Percentiles rank a stretch among this genome's conserved stretches.
Conservation (phyloP, 2,888 invertebrate species). For the Diarsia dahlii region DNA sequence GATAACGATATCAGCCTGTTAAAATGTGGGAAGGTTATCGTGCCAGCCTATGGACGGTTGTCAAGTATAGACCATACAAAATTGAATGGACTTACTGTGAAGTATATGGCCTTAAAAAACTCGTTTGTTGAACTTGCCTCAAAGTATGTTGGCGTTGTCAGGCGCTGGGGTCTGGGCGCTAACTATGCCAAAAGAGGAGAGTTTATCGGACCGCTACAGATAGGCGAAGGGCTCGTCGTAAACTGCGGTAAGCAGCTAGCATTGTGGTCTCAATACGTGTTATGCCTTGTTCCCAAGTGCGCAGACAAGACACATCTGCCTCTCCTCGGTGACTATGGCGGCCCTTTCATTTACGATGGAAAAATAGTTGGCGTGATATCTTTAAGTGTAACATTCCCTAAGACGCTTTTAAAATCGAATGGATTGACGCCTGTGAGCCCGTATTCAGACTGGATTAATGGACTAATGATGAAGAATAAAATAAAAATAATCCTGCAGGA, state of each 20-base stretch:
- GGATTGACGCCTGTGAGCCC: constrained; percentile 51
- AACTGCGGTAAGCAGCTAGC: constrained; percentile 39
- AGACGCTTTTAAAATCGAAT: constrained; percentile 33
- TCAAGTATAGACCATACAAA: constrained; percentile 42
- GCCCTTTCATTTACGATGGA: constrained; percentile 47
- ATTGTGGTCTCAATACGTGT: constrained; percentile 45
- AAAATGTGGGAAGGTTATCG: constrained; percentile 1
- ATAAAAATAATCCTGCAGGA: not conserved
- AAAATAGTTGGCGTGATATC: constrained; percentile 53
- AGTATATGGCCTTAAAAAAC: constrained; percentile 24
- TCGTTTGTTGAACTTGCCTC: not conserved
- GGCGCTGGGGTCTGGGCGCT: not conserved
- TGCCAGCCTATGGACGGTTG: constrained; percentile 29
- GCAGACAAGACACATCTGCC: constrained; percentile 38
- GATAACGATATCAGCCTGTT: constrained; percentile 53
- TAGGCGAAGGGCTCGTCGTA: constrained; percentile 41
- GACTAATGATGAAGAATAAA: not conserved
- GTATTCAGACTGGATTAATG: constrained; percentile 38
- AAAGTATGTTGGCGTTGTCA: not conserved
- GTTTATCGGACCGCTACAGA: constrained; percentile 32
- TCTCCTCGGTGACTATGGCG: constrained; percentile 44
- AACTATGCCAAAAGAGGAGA: not conserved
- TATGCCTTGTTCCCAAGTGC: constrained; percentile 41
- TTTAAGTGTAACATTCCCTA: constrained; percentile 11
- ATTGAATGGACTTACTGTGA: constrained; percentile 48